phyloP scores from a whole-genome alignment of 2,888 invertebrate genomes.

The Euclidia mi region DNA sequence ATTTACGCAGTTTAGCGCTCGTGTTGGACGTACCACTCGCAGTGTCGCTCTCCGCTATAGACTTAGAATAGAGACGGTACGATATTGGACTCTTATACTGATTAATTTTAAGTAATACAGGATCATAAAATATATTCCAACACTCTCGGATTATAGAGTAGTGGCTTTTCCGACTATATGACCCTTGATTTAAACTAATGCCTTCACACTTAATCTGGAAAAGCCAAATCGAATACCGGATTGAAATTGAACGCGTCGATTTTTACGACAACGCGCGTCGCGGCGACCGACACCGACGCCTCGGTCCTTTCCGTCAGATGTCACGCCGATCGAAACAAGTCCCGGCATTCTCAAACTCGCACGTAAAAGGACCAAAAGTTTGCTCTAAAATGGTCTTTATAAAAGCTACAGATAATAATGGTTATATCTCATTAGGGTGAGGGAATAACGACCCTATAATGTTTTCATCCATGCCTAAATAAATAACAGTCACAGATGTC shows the following conservation, averaged over 20 bases:
- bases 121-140: neutral
- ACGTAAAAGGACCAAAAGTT: conserved; percentile 33
- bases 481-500: conserved; percentile 27
- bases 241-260: conserved; percentile 46
- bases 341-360: conserved; percentile 40
- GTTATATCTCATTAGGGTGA: conserved; percentile 49
- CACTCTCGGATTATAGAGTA: neutral
- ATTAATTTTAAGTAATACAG: neutral
- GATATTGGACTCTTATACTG: conserved; percentile 3
- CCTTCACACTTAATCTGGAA: neutral
- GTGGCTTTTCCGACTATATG: too few relatives aligned
- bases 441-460: conserved; percentile 31
- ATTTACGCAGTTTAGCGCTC: too few relatives aligned
- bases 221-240: conserved; percentile 5
- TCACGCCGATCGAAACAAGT: conserved; percentile 32
- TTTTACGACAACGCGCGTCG: too few relatives aligned
- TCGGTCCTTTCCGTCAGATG: conserved; percentile 49
- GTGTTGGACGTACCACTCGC: too few relatives aligned
- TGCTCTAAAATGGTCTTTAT: conserved; percentile 24
- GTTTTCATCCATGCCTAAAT: conserved; percentile 39
- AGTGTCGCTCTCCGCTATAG: too few relatives aligned
- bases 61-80: neutral
- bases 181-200: neutral
- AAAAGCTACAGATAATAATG: conserved; percentile 46
- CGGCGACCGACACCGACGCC: too few relatives aligned